Evolutionary conservation across 2,888 invertebrate species (phyloP), one percentile per base, ranked within the genome.

Genomic region (Cataglyphis cursor): DNA sequence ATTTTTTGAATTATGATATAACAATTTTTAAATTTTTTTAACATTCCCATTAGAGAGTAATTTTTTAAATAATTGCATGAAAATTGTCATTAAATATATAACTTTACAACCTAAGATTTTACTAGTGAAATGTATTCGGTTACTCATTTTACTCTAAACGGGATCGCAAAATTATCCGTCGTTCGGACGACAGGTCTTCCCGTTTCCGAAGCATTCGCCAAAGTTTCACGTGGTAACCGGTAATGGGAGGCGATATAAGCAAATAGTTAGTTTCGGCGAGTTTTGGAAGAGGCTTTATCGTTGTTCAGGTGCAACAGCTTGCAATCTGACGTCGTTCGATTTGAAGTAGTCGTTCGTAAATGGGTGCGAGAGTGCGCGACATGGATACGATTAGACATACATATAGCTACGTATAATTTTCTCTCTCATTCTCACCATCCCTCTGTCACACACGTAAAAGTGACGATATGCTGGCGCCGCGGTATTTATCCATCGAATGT

Each of bases 221-320:
- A 85, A 87, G 85, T 88, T 87, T 65, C 84, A 78, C 72, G 84
- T 68, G 82, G 82, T 48, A 72, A 66, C 54, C 48, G 61, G 83
- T 85, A 85, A 87, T 85, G 64, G 82, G 70, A 72, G 66, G 83
- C 84, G 82, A 89, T 87, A 88, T 84, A 87, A 89, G 85, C 81
- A 88, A 88, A 89, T 85, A 89, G 89, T 89, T 89, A 89, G 89
- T 89, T 88, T 83, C 62, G 70, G 84, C 35, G 76, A 84, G 82
- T 87, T 89, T 88, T 74, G 75, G 81, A 35, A 65, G 64, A 70
- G 85, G 83, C 87, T 87, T 89, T 89, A 89, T 89, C 83, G 81
- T 70, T 70, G 62, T 72, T 76, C 65, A 78, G 68, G 82, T 85
- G 86, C 85, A 89, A 87, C 84, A 86, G 89, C 89, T 89, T 87